A percentile compares a stretch with the other conserved stretches of the same genome.
Evolutionary conservation across 2,888 invertebrate genomes (phyloP).

Genomic region (Calameuta pallipes): DNA sequence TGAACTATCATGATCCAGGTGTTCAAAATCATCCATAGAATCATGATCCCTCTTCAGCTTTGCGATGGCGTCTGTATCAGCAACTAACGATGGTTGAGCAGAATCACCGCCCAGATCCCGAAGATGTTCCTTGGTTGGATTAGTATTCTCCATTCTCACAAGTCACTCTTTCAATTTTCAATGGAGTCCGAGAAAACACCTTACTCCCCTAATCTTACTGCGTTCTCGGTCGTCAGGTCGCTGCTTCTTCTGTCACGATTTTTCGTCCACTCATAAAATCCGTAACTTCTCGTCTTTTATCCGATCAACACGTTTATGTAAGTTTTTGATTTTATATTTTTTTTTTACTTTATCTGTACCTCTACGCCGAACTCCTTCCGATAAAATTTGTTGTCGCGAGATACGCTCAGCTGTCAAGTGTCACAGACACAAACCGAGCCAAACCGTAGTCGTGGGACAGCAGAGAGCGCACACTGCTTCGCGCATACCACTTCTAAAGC

Average conservation of each 20-base stretch:
- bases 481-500: background rate
- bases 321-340: background rate
- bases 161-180: background rate
- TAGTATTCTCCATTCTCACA: background rate
- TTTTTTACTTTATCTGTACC: background rate
- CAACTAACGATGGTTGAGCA: background rate
- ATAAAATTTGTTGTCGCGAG: background rate
- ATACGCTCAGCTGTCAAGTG: conserved; percentile 38
- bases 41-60: conserved; percentile 72
- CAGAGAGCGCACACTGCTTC: background rate
- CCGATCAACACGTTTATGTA: background rate
- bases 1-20: conserved; percentile 74
- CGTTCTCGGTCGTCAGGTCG: conserved; percentile 55
- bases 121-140: background rate
- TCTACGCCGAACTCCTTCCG: background rate
- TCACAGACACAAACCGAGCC: conserved; percentile 21
- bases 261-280: background rate
- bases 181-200: background rate
- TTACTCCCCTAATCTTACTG: background rate
- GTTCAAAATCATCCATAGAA: conserved; percentile 81
- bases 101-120: background rate
- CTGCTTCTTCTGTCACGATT: conserved; percentile 25
- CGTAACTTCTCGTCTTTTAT: background rate
- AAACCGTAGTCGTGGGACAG: background rate
- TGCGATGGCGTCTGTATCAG: conserved; percentile 9